These are phyloP conservation scores for Apamea monoglypha DNA, from an alignment of 2,888 invertebrate genomes.

Conservation along the genomic window DNA sequence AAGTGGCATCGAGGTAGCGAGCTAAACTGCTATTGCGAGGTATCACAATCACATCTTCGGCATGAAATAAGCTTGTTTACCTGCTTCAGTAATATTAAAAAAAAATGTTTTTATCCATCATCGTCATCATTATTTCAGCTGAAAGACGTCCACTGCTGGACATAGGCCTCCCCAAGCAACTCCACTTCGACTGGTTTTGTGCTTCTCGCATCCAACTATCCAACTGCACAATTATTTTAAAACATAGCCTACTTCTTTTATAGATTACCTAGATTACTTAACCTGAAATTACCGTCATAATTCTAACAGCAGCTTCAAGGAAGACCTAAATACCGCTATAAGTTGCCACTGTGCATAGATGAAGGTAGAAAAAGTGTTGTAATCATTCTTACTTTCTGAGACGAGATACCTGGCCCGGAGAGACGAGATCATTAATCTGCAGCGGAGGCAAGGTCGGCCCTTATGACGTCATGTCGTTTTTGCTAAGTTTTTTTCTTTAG, in stretches of 20 bases:
- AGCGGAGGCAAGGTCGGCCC: slow-evolving; percentile 53
- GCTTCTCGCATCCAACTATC: neutral
- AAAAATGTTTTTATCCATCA: neutral
- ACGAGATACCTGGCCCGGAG: slow-evolving; percentile 58
- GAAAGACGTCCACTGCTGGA: too few relatives aligned
- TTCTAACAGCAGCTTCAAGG: slow-evolving; percentile 23
- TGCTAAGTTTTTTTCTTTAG: slow-evolving; percentile 16
- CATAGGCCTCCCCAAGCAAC: too few relatives aligned
- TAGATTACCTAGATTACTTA: neutral
- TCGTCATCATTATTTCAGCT: too few relatives aligned
- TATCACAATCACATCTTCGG: too few relatives aligned
- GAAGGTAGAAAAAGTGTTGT: slow-evolving; percentile 58
- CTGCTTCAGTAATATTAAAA: neutral
- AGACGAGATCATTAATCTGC: slow-evolving; percentile 62
- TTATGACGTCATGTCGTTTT: slow-evolving; percentile 57
- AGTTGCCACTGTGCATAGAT: slow-evolving; percentile 42
- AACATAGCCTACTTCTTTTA: neutral
- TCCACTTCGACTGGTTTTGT: too few relatives aligned
- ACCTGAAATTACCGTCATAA: slow-evolving; percentile 30
- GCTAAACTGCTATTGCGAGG: too few relatives aligned
- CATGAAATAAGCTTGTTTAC: neutral
- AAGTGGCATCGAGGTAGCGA: too few relatives aligned
- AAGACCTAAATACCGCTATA: slow-evolving; percentile 41
- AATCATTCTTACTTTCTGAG: slow-evolving; percentile 62
- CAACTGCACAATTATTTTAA: neutral